Evolutionary conservation across 2,797 vertebrate genomes (phyloP), one percentile per base, ranked within the genome.

Genomic region (Trachops cirrhosus): DNA sequence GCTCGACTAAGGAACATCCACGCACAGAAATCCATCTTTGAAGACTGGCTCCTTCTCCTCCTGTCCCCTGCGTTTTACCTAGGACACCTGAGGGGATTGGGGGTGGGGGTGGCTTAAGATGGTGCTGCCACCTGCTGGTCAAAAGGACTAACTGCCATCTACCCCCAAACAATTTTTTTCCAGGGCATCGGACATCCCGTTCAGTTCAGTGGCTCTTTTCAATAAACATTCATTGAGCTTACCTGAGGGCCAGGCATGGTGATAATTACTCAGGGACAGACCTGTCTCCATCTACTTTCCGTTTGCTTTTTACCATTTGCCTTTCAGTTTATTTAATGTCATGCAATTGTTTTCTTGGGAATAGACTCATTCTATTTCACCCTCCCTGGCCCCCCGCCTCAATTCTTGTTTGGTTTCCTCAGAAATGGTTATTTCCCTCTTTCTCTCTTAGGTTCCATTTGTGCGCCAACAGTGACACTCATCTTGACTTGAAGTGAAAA

Each of bases 101-200:
- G 3, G 10, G 21, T 6, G 2, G 46, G 18, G 9, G 10, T 37
- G 96, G 34, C 39, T 91, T 71, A 95, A 89, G 54, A 71, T 91
- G 57, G 3, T 97, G 90, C 97, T 97, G 82, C 94, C 97, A 96
- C 94, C 97, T 96, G 86, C 82, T 52, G 93, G 93, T 84, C 62
- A 84, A 19, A 9, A 19, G 39, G 3, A 16, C 73, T 86, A 96
- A 97, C 73, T 67, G 73, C 50, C 64, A 73, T 18, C 73, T 86
- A 74, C 91, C 84, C 87, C 64, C 39, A 21, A 44, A 67, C 46
- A 24, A 7, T 85, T 46, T 67, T 64, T 48, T 54, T 50, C 29
- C 3, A 2, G 62, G 22, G 26, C 44, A 9, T 24, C 32, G 11
- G 39, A 5, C 41, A 6, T 29, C 5, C 32, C 2, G 6, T 39